Evolutionary conservation across 2,113 vertebrate genomes (phyloP), one percentile per base, ranked within the genome.

Genomic region (Tupaia chinensis): DNA sequence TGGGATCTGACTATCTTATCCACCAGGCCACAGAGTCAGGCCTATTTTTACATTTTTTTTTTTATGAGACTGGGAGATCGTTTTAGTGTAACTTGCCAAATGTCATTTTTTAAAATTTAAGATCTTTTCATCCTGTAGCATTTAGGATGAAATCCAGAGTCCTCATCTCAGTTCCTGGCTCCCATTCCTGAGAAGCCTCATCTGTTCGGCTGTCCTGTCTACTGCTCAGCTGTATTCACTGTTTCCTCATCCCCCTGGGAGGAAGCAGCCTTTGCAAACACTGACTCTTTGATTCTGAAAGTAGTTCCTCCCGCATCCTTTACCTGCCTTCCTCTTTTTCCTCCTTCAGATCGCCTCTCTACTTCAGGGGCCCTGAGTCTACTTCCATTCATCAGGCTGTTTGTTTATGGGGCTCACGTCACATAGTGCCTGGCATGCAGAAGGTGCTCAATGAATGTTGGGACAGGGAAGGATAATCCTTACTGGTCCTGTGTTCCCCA

Each of bases 261-360:
- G 44, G 44, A 44, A 44, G 44, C 44, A 44, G 44, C 27, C 29
- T 77, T 69, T 66, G 73, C 60, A 77, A 70, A 85, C 86, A 16
- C 74, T 27, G 44, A 86, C 56, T 60, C 17, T 61, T 54, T 53
- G 23, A 22, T 74, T 92, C 32, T 20, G 89, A 86, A 88, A 94
- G 85, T 79, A 78, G 66, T n/a, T 87, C 27, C 34, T 32, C 5
- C 63, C 19, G 79, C 60, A 60, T 94, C 91, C 27, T 91, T 96
- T 12, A 58, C 44, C 29, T 69, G 25, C 34, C 80, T 89, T 63
- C 23, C 69, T 95, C 53, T 84, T 3, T 0, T 54, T 68, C 23
- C 73, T 79, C 54, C 70, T 96, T 83, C 14, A 83, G 29, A 78
- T 77, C 65, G n/a, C 22, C 77, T 69, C 65, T 84, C 23, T 32